Evolutionary conservation across 2,888 invertebrate species (phyloP).

Genomic region (Cyrtodaria siliqua): DNA sequence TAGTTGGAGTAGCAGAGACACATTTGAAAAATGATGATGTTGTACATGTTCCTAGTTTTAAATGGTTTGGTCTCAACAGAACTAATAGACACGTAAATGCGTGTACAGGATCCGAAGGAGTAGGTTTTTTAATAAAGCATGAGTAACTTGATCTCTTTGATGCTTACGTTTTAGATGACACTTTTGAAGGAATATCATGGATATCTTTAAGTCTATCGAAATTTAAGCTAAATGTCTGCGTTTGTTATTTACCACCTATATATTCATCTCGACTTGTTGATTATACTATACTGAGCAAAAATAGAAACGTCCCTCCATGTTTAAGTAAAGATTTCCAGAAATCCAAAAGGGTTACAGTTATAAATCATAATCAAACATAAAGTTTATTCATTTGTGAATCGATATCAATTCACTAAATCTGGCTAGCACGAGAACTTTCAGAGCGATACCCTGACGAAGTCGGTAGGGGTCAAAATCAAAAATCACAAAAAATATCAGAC

Average conservation of each 20-base stretch:
- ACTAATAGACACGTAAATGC: constrained; percentile 33
- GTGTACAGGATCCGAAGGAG: constrained; percentile 27
- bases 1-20: constrained; percentile 33
- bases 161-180: neutral
- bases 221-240: constrained; percentile 13
- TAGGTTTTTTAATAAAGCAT: constrained; percentile 27
- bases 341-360: too few relatives aligned
- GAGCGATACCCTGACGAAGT: too few relatives aligned
- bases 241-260: constrained; percentile 37
- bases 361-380: too few relatives aligned
- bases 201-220: neutral
- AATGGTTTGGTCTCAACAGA: constrained; percentile 43
- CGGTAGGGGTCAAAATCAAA: too few relatives aligned
- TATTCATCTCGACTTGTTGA: constrained; percentile 28
- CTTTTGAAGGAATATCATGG: constrained; percentile 24
- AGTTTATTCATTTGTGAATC: constrained; percentile 22
- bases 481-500: too few relatives aligned
- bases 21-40: constrained; percentile 15
- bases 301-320: constrained; percentile 16
- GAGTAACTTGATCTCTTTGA: constrained; percentile 13
- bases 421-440: too few relatives aligned
- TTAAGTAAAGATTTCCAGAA: too few relatives aligned
- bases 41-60: constrained; percentile 16
- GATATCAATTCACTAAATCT: constrained; percentile 36
- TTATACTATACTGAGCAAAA: constrained; percentile 15